Evolutionary conservation across 1,140 invertebrate species (phyloP).

Genomic region (Drosophila busckii): DNA sequence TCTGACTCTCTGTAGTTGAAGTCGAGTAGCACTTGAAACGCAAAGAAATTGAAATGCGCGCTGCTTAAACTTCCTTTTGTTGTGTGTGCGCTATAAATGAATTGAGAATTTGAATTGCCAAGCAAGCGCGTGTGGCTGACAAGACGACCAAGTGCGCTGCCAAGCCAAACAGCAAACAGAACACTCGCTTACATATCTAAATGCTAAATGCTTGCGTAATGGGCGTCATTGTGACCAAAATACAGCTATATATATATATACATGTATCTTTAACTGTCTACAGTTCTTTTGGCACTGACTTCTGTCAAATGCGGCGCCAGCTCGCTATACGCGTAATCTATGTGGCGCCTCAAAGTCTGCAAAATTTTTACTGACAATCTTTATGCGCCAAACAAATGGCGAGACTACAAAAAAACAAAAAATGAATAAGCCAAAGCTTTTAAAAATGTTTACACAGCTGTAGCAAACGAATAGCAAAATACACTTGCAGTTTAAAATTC

Average conservation of each 20-base stretch:
- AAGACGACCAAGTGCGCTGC: slow-evolving; percentile 33
- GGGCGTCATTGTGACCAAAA: slow-evolving; percentile 44
- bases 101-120: slow-evolving; percentile 76
- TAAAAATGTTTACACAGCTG: no score
- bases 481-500: no score
- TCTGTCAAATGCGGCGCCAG: slow-evolving; percentile 52
- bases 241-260: slow-evolving; percentile 39
- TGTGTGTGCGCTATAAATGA: slow-evolving; percentile 63
- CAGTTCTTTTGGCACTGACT: not conserved
- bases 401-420: slow-evolving; percentile 32
- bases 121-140: slow-evolving; percentile 49
- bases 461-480: no score
- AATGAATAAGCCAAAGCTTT: not conserved
- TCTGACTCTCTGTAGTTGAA: slow-evolving; percentile 54
- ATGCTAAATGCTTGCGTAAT: slow-evolving; percentile 47
- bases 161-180: slow-evolving; percentile 51
- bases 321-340: slow-evolving; percentile 67
- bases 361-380: slow-evolving; percentile 74
- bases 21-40: slow-evolving; percentile 47
- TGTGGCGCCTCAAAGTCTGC: slow-evolving; percentile 65
- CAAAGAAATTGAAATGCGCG: slow-evolving; percentile 69
- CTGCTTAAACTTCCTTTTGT: slow-evolving; percentile 33
- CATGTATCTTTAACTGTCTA: not conserved
- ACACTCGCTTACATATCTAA: slow-evolving; percentile 53
- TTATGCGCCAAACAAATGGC: slow-evolving; percentile 38